Evolutionary conservation across 2,113 vertebrate genomes (phyloP).

Genomic region (Polypterus senegalus): DNA sequence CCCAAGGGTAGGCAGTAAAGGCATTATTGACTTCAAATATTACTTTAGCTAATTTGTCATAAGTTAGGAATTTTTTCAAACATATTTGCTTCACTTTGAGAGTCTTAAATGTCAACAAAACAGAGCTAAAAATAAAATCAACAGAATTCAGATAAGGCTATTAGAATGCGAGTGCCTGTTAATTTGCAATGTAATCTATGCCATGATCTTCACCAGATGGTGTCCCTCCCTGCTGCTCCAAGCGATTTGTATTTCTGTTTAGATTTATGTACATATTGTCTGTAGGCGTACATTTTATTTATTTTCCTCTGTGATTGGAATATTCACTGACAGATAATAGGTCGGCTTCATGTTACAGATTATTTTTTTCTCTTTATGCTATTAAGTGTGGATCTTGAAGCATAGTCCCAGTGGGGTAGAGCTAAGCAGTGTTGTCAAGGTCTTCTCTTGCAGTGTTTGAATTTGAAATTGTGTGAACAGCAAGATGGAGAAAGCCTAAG

Average conservation of each 20-base stretch:
- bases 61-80: too few species aligned
- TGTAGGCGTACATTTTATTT: neutral
- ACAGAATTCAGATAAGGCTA: too few species aligned
- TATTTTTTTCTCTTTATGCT: neutral
- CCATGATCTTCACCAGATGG: too few species aligned
- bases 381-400: neutral
- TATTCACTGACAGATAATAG: neutral
- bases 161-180: too few species aligned
- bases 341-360: neutral
- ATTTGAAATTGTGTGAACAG: slow-evolving; percentile 1
- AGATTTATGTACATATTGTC: neutral
- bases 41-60: too few species aligned
- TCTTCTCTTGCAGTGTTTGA: neutral
- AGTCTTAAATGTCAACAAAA: too few species aligned
- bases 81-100: too few species aligned
- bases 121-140: too few species aligned
- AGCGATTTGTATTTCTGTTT: neutral
- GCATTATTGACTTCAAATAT: too few species aligned
- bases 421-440: slow-evolving; percentile 5
- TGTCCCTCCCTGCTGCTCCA: too few species aligned
- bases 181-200: too few species aligned
- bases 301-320: neutral
- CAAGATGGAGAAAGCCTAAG: slow-evolving; percentile 1
- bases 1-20: too few species aligned
- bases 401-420: slow-evolving; percentile 2